Base-by-base conservation (phyloP, 2,113 vertebrate species). In the Dendrocopos noguchii region DNA sequence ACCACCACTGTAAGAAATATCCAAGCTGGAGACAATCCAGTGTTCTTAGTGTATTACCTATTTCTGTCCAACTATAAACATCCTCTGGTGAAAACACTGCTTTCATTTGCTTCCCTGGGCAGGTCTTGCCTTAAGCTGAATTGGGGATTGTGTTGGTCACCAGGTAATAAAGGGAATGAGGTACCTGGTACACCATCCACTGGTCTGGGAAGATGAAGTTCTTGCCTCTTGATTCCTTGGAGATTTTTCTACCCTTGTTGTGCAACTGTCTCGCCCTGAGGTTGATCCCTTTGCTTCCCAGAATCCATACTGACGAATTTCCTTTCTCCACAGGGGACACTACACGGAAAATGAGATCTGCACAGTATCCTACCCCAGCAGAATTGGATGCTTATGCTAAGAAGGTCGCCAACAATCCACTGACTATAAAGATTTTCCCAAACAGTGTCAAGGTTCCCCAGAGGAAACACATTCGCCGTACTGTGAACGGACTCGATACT, bases 381-480 rank as follows among this genome's bases (percentile, higher is more conserved):
- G 99, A 99, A 98, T 99, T 99, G 98, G 99, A 99, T 97, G 99
- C 99, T 87, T 99, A 99, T 99, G 99, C 99, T 99, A 99, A 99
- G 98, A 99, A 99, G 98, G 99, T 99, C 96, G 99, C 99, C 98
- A 99, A 99, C 98, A 99, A 98, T 95, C 99, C 99, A 87, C 98
- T 99, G 98, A 99, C 99, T 95, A 99, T 99, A 97, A 99, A 99
- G 98, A 99, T 99, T 96, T 99, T 99, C 79, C 99, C 99, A 95
- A 99, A 99, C 98, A 99, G 99, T 91, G 98, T 99, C 97, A 99
- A 99, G 97, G 99, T 99, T 97, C 99, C 99, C 93, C 99, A 99
- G 98, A 97, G 99, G 97, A 99, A 99, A 98, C 99, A 99, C 98
- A 97, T 99, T 94, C 99, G 99, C 80, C 99, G 99, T 91, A 99